phyloP scores from a whole-genome alignment of 1,140 invertebrate species.

The Bombus picipes region DNA sequence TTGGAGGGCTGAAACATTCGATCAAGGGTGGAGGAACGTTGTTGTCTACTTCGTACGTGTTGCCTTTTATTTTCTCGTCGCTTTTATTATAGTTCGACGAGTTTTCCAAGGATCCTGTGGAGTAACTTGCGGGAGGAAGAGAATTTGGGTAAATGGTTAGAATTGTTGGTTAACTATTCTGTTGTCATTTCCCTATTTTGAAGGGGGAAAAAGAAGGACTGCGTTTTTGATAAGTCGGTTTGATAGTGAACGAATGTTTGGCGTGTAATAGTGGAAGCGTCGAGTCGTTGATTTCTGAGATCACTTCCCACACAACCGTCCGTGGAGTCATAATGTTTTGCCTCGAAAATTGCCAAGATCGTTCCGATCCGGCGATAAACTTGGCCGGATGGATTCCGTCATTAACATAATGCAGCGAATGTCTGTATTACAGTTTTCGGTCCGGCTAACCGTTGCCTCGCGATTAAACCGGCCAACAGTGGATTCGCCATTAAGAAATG shows the following conservation, averaged over 20 bases:
- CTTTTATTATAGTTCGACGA: constrained; percentile 7
- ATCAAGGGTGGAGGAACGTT: not conserved
- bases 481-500: not conserved
- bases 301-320: constrained; percentile 26
- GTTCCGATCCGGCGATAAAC: constrained; percentile 47
- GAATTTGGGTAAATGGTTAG: too few relatives aligned
- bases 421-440: constrained; percentile 37
- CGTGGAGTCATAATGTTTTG: constrained; percentile 9
- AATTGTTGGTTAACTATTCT: too few relatives aligned
- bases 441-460: not conserved
- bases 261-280: too few relatives aligned
- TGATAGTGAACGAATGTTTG: not conserved
- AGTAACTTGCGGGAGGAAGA: too few relatives aligned
- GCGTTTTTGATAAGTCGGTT: not conserved
- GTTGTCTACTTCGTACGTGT: not conserved
- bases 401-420: constrained; percentile 55
- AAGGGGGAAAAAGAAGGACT: too few relatives aligned
- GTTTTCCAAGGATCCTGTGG: not conserved
- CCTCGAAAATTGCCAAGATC: constrained; percentile 27
- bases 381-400: constrained; percentile 36
- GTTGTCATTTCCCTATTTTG: too few relatives aligned
- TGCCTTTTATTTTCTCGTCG: not conserved
- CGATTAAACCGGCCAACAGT: constrained; percentile 15
- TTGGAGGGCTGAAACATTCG: not conserved
- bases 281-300: constrained; percentile 25